phyloP scores from a whole-genome alignment of 2,888 invertebrate species.

The Stenurella melanura region DNA sequence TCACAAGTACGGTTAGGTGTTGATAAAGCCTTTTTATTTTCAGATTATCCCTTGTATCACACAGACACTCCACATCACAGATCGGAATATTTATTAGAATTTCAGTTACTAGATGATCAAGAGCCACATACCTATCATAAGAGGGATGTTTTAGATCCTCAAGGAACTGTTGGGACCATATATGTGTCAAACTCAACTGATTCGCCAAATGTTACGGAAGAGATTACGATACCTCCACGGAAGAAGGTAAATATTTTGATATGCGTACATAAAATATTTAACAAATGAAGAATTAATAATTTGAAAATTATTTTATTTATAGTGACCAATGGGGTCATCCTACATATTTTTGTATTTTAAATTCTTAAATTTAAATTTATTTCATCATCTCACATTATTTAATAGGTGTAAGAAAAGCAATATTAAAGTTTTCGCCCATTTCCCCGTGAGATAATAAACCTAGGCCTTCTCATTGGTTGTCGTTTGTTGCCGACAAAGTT shows the following conservation, averaged over 20 bases:
- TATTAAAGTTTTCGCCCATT: too few species aligned
- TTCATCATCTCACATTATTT: too few species aligned
- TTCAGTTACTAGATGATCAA: conserved; percentile 48
- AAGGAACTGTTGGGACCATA: neutral
- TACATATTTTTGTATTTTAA: too few species aligned
- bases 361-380: too few species aligned
- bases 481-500: too few species aligned
- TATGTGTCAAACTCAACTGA: neutral
- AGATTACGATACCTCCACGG: conserved; percentile 25
- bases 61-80: conserved; percentile 44
- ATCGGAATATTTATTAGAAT: conserved; percentile 42
- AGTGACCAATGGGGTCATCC: too few species aligned
- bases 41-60: conserved; percentile 57
- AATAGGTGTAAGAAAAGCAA: too few species aligned
- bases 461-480: too few species aligned
- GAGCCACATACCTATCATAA: conserved; percentile 50
- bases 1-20: neutral
- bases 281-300: too few species aligned
- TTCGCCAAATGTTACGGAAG: conserved; percentile 13
- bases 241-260: conserved; percentile 19
- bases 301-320: too few species aligned
- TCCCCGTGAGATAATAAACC: too few species aligned
- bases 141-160: conserved; percentile 49
- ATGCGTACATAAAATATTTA: too few species aligned
- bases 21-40: conserved; percentile 43